These are phyloP conservation scores for Ciona savignyi DNA, from an alignment of 23 tunicate genomes.

Conservation along the genomic window DNA sequence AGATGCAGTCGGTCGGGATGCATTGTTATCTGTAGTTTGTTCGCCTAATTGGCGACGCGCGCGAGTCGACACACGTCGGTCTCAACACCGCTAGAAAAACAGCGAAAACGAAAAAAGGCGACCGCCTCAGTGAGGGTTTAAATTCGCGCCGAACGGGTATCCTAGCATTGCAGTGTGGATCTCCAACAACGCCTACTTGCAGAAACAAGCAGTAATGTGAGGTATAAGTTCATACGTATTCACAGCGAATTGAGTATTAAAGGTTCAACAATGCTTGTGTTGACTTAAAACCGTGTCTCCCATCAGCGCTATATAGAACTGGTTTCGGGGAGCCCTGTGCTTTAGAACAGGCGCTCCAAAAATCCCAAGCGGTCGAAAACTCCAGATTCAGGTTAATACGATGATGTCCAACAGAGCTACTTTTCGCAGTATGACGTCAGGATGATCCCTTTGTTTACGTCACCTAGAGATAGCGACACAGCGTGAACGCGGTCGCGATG, in stretches of 20 bases:
- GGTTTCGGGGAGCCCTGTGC: too few relatives aligned
- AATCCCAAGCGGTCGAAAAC: too few relatives aligned
- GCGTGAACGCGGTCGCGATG: not conserved
- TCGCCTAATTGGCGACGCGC: conserved; percentile 1
- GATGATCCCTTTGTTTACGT: not conserved
- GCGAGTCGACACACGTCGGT: not conserved
- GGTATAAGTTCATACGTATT: too few relatives aligned
- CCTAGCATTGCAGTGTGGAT: not conserved
- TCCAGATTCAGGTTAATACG: not conserved
- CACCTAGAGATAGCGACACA: not conserved
- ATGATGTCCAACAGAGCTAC: not conserved
- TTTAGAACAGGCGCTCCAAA: too few relatives aligned
- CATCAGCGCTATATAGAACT: too few relatives aligned
- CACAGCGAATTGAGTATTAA: too few relatives aligned
- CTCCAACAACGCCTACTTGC: too few relatives aligned
- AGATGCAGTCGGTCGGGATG: not conserved
- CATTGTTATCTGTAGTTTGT: not conserved
- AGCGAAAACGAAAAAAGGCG: not conserved
- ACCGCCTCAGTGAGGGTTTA: not conserved
- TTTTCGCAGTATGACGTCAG: not conserved
- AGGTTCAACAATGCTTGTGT: too few relatives aligned
- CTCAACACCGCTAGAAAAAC: not conserved
- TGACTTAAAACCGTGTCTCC: too few relatives aligned
- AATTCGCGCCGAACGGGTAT: not conserved
- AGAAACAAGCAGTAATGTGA: too few relatives aligned